Percentiles rank a stretch among this genome's conserved stretches.
Conservation (phyloP, 2,113 vertebrate genomes). For the Lota lota region DNA sequence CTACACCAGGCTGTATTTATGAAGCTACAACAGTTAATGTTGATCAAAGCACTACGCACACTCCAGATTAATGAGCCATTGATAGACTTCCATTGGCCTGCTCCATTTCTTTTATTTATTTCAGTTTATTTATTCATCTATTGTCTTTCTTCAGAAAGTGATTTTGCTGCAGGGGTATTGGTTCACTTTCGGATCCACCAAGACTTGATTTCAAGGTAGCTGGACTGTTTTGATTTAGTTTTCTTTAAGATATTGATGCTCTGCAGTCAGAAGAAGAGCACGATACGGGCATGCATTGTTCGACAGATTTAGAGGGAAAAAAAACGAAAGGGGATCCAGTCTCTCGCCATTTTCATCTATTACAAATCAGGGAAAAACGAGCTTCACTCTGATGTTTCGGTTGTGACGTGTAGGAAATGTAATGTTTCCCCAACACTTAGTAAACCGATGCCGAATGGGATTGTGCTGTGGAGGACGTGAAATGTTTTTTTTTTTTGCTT, state of each 20-base stretch:
- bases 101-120: neutral
- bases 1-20: too few species aligned
- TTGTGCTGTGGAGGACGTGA: constrained; percentile 34
- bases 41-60: too few species aligned
- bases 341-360: constrained; percentile 16
- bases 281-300: constrained; percentile 10
- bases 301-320: constrained; percentile 2
- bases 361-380: constrained; percentile 10
- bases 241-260: constrained; percentile 19
- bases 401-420: constrained; percentile 16
- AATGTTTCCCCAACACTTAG: constrained; percentile 26
- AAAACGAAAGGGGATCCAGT: neutral
- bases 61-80: too few species aligned
- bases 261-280: constrained; percentile 6
- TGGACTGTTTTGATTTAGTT: constrained; percentile 16
- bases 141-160: constrained; percentile 20
- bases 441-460: constrained; percentile 29
- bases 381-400: constrained; percentile 20
- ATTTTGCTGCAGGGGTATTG: constrained; percentile 34
- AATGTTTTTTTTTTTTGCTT: constrained; percentile 57
- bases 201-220: constrained; percentile 25
- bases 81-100: constrained; percentile 22
- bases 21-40: too few species aligned
- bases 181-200: neutral
- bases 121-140: constrained; percentile 3